A percentile compares a stretch with the other conserved stretches of the same genome.
These are phyloP conservation scores for Zootoca vivipara DNA, from an alignment of 2,113 vertebrate genomes.

Conservation along the genomic window DNA sequence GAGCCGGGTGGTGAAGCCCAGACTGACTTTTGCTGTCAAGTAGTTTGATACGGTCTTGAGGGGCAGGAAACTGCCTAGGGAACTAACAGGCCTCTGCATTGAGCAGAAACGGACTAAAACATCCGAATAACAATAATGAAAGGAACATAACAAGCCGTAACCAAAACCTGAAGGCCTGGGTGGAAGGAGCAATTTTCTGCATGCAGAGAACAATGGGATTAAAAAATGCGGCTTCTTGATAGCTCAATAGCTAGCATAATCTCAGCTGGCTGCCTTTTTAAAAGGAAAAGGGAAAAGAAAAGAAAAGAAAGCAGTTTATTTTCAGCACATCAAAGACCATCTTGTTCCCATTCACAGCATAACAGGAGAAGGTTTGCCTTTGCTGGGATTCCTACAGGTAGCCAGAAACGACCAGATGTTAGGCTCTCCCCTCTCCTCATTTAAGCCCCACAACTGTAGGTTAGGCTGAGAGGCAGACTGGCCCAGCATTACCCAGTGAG, in stretches of 20 bases:
- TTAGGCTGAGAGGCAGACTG: no score
- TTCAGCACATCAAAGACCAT: background rate
- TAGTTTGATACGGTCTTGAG: conserved; percentile 26
- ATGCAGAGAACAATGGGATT: background rate
- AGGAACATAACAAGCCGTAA: background rate
- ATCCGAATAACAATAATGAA: background rate
- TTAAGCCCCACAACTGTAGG: no score
- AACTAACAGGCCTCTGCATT: background rate
- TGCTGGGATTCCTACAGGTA: no score
- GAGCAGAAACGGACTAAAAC: background rate
- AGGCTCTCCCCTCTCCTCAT: no score
- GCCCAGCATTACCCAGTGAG: no score
- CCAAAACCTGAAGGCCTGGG: background rate
- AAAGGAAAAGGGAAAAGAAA: background rate
- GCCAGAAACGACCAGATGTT: no score
- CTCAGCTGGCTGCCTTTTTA: background rate
- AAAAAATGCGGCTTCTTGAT: background rate
- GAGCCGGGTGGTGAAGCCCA: background rate
- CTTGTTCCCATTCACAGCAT: background rate
- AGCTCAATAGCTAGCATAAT: background rate
- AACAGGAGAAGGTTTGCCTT: no score
- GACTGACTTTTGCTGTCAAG: background rate
- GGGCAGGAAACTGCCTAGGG: background rate
- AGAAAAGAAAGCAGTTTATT: background rate
- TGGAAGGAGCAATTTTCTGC: background rate